Percentiles rank a stretch among this genome's conserved stretches.
These are phyloP conservation scores for Drosophila subquinaria DNA, from an alignment of 2,888 invertebrate genomes.

Conservation along the genomic window DNA sequence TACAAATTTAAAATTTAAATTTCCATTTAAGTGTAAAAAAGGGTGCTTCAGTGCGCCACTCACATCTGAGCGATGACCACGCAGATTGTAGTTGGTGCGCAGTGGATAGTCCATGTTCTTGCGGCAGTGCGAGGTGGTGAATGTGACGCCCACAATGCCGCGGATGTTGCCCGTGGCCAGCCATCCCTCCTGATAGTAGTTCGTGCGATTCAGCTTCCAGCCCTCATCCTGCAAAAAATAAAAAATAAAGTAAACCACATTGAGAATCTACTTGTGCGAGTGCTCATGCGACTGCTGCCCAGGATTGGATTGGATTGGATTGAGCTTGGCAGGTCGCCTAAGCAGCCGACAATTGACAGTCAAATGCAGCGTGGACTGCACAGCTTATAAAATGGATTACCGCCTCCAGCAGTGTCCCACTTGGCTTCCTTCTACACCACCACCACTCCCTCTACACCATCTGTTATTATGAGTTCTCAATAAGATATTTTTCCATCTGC, in stretches of 20 bases:
- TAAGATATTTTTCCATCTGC: conserved; percentile 27
- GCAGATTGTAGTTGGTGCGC: conserved; percentile 97
- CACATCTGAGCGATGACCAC: conserved; percentile 98
- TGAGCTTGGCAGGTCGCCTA: conserved; percentile 61
- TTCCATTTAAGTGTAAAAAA: background rate
- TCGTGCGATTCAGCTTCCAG: conserved; percentile 97
- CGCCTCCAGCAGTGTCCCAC: conserved; percentile 40
- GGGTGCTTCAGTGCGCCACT: conserved; percentile 78
- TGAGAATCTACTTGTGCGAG: conserved; percentile 23
- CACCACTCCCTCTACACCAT: conserved; percentile 17
- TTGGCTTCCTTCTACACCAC: conserved; percentile 40
- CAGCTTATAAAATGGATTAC: conserved; percentile 62
- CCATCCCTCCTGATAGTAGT: conserved; percentile 99
- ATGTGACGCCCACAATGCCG: conserved; percentile 98
- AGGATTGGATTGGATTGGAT: conserved; percentile 9
- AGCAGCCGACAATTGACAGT: conserved; percentile 69
- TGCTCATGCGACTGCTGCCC: conserved; percentile 28
- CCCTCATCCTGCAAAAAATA: conserved; percentile 91
- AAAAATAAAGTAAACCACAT: conserved; percentile 32
- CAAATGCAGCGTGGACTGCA: conserved; percentile 54
- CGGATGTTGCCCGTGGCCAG: conserved; percentile 97
- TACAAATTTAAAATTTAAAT: conserved; percentile 78
- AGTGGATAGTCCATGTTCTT: conserved; percentile 94
- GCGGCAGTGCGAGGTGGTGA: conserved; percentile 96
- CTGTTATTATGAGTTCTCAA: conserved; percentile 22